phyloP scores from a whole-genome alignment of 2,888 invertebrate genomes.

The Cyclophora albipunctata region DNA sequence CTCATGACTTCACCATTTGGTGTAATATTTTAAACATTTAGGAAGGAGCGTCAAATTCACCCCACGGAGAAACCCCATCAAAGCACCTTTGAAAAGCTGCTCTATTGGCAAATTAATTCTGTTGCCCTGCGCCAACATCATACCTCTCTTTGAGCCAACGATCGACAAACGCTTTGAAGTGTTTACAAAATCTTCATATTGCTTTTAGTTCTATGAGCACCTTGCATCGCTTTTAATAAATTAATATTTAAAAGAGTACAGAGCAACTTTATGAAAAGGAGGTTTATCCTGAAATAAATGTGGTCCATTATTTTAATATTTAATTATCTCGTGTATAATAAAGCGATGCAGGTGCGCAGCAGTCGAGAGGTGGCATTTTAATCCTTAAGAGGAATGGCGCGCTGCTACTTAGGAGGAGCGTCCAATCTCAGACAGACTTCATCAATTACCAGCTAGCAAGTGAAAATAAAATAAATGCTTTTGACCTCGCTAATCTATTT shows the following conservation, averaged over 20 bases:
- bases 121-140: slow-evolving; percentile 29
- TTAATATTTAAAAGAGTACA: neutral
- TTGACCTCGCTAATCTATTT: neutral
- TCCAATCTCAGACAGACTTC: slow-evolving; percentile 23
- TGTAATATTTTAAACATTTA: no score
- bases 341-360: slow-evolving; percentile 35
- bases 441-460: slow-evolving; percentile 28
- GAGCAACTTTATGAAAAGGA: slow-evolving; percentile 4
- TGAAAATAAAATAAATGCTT: no score
- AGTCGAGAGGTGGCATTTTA: slow-evolving; percentile 34
- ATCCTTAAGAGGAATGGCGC: slow-evolving; percentile 37
- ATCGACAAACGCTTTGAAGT: slow-evolving; percentile 40
- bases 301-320: slow-evolving; percentile 17
- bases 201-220: slow-evolving; percentile 6
- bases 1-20: neutral
- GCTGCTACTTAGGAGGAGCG: slow-evolving; percentile 26
- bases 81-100: slow-evolving; percentile 47
- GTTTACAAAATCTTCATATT: slow-evolving; percentile 30
- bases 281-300: slow-evolving; percentile 9
- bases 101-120: slow-evolving; percentile 56
- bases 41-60: slow-evolving; percentile 18
- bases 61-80: slow-evolving; percentile 34
- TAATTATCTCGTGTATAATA: slow-evolving; percentile 21
- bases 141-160: slow-evolving; percentile 35
- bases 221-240: slow-evolving; percentile 1